A percentile compares a stretch with the other conserved stretches of the same genome.
phyloP scores from a whole-genome alignment of 2,888 invertebrate species.

The Drosophila tripunctata region DNA sequence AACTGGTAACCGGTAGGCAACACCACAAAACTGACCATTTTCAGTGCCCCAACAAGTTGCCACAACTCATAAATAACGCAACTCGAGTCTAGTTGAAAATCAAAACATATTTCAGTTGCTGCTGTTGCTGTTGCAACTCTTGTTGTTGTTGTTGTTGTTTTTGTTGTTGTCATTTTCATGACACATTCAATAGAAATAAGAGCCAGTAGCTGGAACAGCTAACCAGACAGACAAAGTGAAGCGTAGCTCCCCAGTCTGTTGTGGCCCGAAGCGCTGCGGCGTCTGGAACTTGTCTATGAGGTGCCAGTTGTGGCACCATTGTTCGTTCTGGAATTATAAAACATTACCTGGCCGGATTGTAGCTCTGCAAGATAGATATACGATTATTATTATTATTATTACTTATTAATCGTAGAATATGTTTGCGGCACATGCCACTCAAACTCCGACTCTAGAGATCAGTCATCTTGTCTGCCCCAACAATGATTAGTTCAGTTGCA shows the following conservation, averaged over 20 bases:
- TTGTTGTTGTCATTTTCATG: slow-evolving; percentile 61
- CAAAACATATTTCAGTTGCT: slow-evolving; percentile 65
- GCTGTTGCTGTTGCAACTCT: slow-evolving; percentile 18
- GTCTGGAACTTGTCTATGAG: slow-evolving; percentile 66
- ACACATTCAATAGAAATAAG: slow-evolving; percentile 80
- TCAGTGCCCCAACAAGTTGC: slow-evolving; percentile 13
- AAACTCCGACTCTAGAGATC: slow-evolving; percentile 18
- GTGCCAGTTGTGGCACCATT: slow-evolving; percentile 78
- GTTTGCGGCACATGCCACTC: slow-evolving; percentile 78
- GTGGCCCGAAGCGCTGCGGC: slow-evolving; percentile 53
- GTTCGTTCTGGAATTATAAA: slow-evolving; percentile 41
- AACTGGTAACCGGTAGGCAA: slow-evolving; percentile 47
- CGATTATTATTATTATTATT: slow-evolving; percentile 37
- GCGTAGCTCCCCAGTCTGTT: slow-evolving; percentile 35
- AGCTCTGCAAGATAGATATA: neutral
- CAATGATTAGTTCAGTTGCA: slow-evolving; percentile 32
- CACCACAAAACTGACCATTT: slow-evolving; percentile 35
- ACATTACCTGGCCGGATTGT: slow-evolving; percentile 26
- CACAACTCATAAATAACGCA: slow-evolving; percentile 56
- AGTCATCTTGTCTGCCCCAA: slow-evolving; percentile 32
- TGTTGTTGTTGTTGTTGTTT: slow-evolving; percentile 17
- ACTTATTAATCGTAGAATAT: slow-evolving; percentile 72
- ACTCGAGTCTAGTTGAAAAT: slow-evolving; percentile 76
- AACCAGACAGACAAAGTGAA: slow-evolving; percentile 46
- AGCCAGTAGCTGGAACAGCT: slow-evolving; percentile 61